Evolutionary conservation across 2,113 vertebrate genomes (phyloP), one percentile per base, ranked within the genome.

Genomic region (Reinhardtius hippoglossoides): DNA sequence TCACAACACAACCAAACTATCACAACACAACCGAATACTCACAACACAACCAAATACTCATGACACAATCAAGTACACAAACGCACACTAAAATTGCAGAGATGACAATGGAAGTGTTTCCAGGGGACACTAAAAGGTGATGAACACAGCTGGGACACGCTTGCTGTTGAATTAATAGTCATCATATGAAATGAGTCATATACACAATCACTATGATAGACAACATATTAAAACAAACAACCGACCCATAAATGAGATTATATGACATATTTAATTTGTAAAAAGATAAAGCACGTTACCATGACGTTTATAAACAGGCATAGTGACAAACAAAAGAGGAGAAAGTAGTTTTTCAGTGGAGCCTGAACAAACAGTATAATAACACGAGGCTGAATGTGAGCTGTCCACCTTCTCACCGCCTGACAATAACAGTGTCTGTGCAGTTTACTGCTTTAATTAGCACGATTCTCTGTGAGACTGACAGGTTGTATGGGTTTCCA

Each of bases 391-490:
- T 74, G 21, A 55, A 18, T 78, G 50, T 59, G 37, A 80, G 42
- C 80, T 76, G 84, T 81, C 80, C 84, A 27, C 73, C 85, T 72
- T 69, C 81, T 50, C 54, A 0, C 48, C 48, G 6, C 57, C 72
- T 64, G 20, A 70, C 66, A 78, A 84, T 81, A 67, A 80, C 59
- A 57, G 74, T 67, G 59, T 67, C 72, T 23, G 63, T 37, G 48
- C 68, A 58, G 68, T 80, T 68, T 7, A 75, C 21, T 62, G 27
- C 81, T 75, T 83, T 88, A 88, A 91, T 84, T 85, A 84, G 60
- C 66, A 50, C 79, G 18, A 44, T 78, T 64, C 60, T 63, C 68
- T 54, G 73, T 1, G 35, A 74, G 81, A 78, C 65, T 80, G 89
- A 88, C 83, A 87, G 76, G 65, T 65, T 77, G 75, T 67, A 60